phyloP scores from a whole-genome alignment of 2,797 vertebrate genomes.

The Lithobates sylvaticus region DNA sequence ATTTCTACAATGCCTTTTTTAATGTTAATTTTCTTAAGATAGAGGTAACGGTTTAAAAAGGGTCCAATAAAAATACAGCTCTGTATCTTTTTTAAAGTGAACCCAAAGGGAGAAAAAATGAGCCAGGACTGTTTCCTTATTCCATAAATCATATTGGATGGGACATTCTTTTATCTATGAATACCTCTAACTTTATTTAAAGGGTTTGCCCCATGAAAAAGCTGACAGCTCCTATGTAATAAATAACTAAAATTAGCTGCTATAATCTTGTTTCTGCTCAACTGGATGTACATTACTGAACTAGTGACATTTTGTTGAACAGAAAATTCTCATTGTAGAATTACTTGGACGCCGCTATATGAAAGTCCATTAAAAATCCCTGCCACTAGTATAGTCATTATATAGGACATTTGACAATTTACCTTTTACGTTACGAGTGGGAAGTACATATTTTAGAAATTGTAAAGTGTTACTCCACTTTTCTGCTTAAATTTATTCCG shows the following conservation, averaged over 20 bases:
- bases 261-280: neutral
- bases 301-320: conserved; percentile 1
- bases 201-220: neutral
- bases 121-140: neutral
- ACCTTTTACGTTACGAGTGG: neutral
- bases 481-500: neutral
- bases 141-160: neutral
- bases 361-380: neutral
- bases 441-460: neutral
- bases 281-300: neutral
- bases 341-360: neutral
- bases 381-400: neutral
- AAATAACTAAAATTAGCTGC: conserved; percentile 4
- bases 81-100: neutral
- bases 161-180: neutral
- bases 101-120: neutral
- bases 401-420: neutral
- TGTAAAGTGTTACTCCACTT: neutral
- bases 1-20: neutral
- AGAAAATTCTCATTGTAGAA: neutral
- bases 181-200: neutral
- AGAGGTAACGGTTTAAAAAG: neutral
- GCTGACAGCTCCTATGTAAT: neutral
- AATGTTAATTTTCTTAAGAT: neutral
- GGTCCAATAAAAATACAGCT: neutral